Evolutionary conservation across 64 coral and sea anemone genomes (phyloP), one percentile per base, ranked within the genome.

Genomic region (Montipora cactus): DNA sequence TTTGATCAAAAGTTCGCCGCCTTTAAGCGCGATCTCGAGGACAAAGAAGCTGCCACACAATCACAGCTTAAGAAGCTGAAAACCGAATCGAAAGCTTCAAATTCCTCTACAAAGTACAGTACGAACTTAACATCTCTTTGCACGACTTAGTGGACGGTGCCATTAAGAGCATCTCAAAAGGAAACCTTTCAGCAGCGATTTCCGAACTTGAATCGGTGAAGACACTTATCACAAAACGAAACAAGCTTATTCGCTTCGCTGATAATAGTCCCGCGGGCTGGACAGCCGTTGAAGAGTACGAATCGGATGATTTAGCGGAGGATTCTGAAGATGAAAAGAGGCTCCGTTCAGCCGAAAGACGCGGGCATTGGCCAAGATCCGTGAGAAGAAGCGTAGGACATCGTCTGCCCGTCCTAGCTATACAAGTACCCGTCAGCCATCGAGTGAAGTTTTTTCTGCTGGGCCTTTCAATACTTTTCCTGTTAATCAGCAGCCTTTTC

Each of bases 251-350:
- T 67, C 74, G 76, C 15, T 93, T 93, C 59, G 92, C 76, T 3
- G 83, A 93, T 68, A 93, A 93, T 23, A 93, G 92, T 67, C 92
- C 66, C 28, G 83, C 83, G n/a, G 87, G 79, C 19, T 94, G 87
- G 93, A 47, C 47, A 62, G 92, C 75, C 1, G 92, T 93, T 7
- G 76, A 93, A 9, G 84, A 80, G 46, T 93, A 93, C 22, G 76
- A 88, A 66, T 93, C 92, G 7, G 84, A 88, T 70, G 84, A 93
- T 44, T 37, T 88, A 7, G 92, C 84, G 3, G 83, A 93, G 8
- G 61, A 93, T 64, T 93, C 84, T 8, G 84, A 88, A 2, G 92
- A 94, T 49, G 77, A 94, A 62, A 94, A 83, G 46, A 93, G 76
- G 76, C 75, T 93, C 4, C 75, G 75, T 46, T 67, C 81, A 49